Percentiles rank a stretch among this genome's conserved stretches.
Evolutionary conservation across 2,888 invertebrate genomes (phyloP).

Genomic region (Danaus chrysippus): DNA sequence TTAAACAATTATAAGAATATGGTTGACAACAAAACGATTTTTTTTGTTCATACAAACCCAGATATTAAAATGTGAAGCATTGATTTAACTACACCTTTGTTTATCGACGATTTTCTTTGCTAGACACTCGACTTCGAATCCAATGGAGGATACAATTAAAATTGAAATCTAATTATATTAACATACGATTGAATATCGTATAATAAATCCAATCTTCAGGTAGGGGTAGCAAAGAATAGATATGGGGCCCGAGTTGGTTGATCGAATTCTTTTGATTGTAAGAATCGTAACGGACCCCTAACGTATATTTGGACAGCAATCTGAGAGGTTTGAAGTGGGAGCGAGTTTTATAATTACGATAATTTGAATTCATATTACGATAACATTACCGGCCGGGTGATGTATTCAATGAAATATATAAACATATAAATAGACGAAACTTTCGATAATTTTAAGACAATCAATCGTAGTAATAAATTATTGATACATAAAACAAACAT

Average conservation of each 20-base stretch:
- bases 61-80: constrained; percentile 55
- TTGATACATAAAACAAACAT: constrained; percentile 6
- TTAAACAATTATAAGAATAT: background rate
- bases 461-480: background rate
- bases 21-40: constrained; percentile 1
- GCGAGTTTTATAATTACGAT: constrained; percentile 75
- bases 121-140: constrained; percentile 64
- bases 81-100: constrained; percentile 74
- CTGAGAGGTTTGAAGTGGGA: constrained; percentile 73
- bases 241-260: constrained; percentile 68
- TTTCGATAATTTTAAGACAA: too few relatives aligned
- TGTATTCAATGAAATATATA: too few relatives aligned
- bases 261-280: constrained; percentile 71
- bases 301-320: constrained; percentile 78
- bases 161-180: constrained; percentile 23
- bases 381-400: constrained; percentile 20
- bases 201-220: constrained; percentile 33
- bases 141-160: constrained; percentile 29
- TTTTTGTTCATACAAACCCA: constrained; percentile 40
- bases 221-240: constrained; percentile 73
- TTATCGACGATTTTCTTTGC: constrained; percentile 72
- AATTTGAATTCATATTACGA: constrained; percentile 71
- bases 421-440: too few relatives aligned
- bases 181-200: constrained; percentile 35
- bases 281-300: constrained; percentile 72